phyloP scores from a whole-genome alignment of 2,113 vertebrate species.

The Cnemophilus loriae region DNA sequence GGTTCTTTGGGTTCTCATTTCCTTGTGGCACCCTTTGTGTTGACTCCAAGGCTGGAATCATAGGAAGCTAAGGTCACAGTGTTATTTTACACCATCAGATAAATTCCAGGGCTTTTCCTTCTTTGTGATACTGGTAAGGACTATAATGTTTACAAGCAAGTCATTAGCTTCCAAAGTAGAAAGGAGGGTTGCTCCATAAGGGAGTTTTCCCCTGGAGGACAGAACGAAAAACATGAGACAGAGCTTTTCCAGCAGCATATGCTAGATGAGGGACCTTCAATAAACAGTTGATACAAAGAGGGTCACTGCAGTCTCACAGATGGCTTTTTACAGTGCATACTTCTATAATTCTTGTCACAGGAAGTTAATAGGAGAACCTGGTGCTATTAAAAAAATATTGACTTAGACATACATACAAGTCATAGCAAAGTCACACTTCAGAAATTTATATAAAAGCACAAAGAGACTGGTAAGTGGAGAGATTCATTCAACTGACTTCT shows the following conservation, averaged over 20 bases:
- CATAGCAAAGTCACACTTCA: not conserved
- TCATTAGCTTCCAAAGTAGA: not conserved
- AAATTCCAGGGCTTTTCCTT: not conserved
- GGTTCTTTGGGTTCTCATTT: not conserved
- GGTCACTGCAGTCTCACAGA: not conserved
- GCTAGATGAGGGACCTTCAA: not conserved
- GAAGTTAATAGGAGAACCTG: not conserved
- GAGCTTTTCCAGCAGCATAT: not conserved
- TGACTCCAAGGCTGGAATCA: not conserved
- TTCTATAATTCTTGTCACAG: not conserved
- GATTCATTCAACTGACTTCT: not conserved
- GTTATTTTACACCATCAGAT: not conserved
- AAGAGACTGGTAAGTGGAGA: not conserved
- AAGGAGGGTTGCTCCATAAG: not conserved
- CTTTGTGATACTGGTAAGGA: not conserved
- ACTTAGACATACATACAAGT: not conserved
- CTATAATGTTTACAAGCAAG: slow-evolving; percentile 19
- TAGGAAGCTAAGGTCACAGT: not conserved
- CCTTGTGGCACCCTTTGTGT: not conserved
- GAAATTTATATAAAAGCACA: not conserved
- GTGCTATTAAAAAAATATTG: not conserved
- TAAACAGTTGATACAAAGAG: not conserved
- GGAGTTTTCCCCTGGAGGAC: slow-evolving; percentile 1
- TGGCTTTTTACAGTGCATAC: not conserved
- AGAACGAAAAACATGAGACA: not conserved